Evolutionary conservation across 2,888 invertebrate species (phyloP).

Genomic region (Euspilapteryx auroguttella): DNA sequence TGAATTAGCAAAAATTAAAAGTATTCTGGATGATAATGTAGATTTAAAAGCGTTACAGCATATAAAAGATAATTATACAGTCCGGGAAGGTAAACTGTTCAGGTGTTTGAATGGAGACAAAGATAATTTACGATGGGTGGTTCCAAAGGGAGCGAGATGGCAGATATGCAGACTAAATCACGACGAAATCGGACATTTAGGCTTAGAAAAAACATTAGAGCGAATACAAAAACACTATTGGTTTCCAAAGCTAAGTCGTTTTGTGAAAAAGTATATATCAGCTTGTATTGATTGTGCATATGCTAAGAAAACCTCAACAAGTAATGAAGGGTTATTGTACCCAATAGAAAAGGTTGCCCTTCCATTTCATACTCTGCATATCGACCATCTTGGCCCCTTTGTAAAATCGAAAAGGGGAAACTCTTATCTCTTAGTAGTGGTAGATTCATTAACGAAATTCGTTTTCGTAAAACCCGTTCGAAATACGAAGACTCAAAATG

Average conservation of each 20-base stretch:
- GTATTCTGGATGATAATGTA: constrained; percentile 6
- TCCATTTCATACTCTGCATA: constrained; percentile 5
- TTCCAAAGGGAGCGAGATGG: too few relatives aligned
- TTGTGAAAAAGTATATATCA: constrained; percentile 4
- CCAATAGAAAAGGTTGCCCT: constrained; percentile 5
- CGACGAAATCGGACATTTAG: constrained; percentile 15
- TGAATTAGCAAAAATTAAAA: constrained; percentile 7
- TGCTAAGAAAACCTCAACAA: too few relatives aligned
- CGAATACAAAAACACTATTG: constrained; percentile 3
- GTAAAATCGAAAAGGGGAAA: constrained; percentile 3
- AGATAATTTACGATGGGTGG: constrained; percentile 13
- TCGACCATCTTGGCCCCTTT: constrained; percentile 6
- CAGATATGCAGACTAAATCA: constrained; percentile 19
- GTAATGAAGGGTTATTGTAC: too few relatives aligned
- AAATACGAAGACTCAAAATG: constrained; percentile 7
- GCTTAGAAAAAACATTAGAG: constrained; percentile 6
- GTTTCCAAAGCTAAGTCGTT: constrained; percentile 5
- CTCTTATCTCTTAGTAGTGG: constrained; percentile 1
- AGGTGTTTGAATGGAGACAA: constrained; percentile 8
- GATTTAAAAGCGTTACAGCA: constrained; percentile 7
- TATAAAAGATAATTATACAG: constrained; percentile 9
- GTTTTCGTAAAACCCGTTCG: constrained; percentile 4
- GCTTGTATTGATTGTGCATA: constrained; percentile 5
- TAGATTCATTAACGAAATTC: constrained; percentile 4
- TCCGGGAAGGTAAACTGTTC: constrained; percentile 10